phyloP scores from a whole-genome alignment of 2,888 invertebrate genomes.

The Rhagophthalmus giganteus region DNA sequence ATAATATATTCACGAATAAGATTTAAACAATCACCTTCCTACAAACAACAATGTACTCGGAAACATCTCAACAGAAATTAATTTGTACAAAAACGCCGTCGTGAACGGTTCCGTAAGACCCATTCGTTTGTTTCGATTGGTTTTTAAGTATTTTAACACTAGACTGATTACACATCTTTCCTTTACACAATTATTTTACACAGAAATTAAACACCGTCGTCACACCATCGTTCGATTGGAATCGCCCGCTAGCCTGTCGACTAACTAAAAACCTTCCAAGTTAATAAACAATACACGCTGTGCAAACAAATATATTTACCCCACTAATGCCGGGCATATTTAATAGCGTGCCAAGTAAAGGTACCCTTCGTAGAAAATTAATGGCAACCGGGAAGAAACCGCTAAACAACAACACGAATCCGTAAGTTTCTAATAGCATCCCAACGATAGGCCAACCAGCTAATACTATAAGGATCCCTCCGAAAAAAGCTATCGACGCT shows the following conservation, averaged over 20 bases:
- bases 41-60: no score
- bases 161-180: no score
- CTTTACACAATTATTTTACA: not conserved
- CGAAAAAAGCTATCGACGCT: constrained; percentile 87
- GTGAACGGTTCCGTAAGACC: not conserved
- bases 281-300: constrained; percentile 45
- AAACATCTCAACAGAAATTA: no score
- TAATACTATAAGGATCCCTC: constrained; percentile 89
- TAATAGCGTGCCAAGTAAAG: constrained; percentile 84
- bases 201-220: constrained; percentile 38
- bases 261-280: constrained; percentile 58
- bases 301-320: constrained; percentile 64
- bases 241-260: constrained; percentile 81
- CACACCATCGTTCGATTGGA: constrained; percentile 82
- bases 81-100: not conserved
- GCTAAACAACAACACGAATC: constrained; percentile 88
- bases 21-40: no score
- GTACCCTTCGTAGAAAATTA: constrained; percentile 92
- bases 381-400: constrained; percentile 97
- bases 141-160: no score
- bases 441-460: constrained; percentile 96
- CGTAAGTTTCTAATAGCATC: constrained; percentile 95
- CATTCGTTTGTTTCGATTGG: not conserved
- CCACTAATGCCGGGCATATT: constrained; percentile 88
- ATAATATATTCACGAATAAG: no score